These are phyloP conservation scores for Megamerina dolium DNA, from an alignment of 2,888 invertebrate genomes.

Conservation along the genomic window DNA sequence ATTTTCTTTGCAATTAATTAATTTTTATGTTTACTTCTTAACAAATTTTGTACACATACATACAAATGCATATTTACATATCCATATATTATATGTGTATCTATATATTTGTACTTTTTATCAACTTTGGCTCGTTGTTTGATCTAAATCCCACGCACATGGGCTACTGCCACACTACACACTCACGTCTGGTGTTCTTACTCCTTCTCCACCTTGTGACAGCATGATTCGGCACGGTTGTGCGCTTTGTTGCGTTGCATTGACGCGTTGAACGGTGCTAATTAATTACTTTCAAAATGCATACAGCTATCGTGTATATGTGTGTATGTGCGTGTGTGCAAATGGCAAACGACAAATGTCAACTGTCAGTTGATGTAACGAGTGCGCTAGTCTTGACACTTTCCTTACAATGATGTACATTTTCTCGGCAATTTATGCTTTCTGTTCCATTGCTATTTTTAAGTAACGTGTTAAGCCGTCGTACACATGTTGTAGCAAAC, in stretches of 20 bases:
- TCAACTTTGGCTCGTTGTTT: too few relatives aligned
- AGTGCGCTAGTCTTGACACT: too few relatives aligned
- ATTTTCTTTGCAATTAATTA: slow-evolving; percentile 41
- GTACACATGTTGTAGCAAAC: not conserved
- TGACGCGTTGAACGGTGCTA: slow-evolving; percentile 28
- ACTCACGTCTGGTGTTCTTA: not conserved
- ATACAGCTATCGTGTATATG: not conserved
- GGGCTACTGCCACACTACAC: not conserved
- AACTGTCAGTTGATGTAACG: slow-evolving; percentile 6
- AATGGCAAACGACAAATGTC: slow-evolving; percentile 7
- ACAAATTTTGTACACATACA: too few relatives aligned
- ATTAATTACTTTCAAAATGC: slow-evolving; percentile 34
- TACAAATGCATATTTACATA: too few relatives aligned
- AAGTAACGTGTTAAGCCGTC: too few relatives aligned
- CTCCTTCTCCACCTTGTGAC: too few relatives aligned
- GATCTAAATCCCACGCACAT: not conserved
- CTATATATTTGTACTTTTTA: too few relatives aligned
- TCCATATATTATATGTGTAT: too few relatives aligned
- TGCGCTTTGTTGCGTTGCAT: slow-evolving; percentile 10
- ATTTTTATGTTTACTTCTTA: slow-evolving; percentile 12
- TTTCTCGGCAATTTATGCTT: too few relatives aligned
- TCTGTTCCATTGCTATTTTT: too few relatives aligned
- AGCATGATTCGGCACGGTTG: too few relatives aligned
- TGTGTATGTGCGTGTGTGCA: not conserved
- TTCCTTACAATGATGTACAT: not conserved